Base-by-base conservation (phyloP, 2,113 vertebrate genomes). In the Forbesichthys agassizii region DNA sequence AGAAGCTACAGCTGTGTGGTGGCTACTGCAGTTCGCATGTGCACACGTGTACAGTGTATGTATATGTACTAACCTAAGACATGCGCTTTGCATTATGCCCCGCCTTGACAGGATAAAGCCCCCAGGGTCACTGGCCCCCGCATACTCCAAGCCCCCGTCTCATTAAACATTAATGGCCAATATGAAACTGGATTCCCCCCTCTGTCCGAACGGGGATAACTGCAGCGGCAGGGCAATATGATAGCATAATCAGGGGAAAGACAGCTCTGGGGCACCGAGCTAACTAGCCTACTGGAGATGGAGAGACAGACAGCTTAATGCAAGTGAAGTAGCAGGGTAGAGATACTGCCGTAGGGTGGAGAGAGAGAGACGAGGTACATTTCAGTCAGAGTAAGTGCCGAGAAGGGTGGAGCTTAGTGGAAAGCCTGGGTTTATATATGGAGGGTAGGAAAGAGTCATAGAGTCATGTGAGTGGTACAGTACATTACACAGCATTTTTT, bases 141-240 rank as follows among this genome's bases (percentile, higher is more conserved):
- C 69, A 84, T 73, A 59, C 66, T 79, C 74, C 73, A 78, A 84
- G 85, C 83, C 71, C 69, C 72, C 83, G 84, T 84, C 83, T 88
- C 80, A 66, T 89, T 84, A 90, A 89, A 88, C 86, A 88, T 90
- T 89, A 88, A 89, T 89, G 88, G 81, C 75, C 74, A 74, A 88
- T 88, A 89, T 89, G 90, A 91, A 91, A 91, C 84, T 70, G 75
- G 83, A 91, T 79, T 42, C 64, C 85, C 82, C 79, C 78, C 74
- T 57, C 20, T 64, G 77, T 80, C 66, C 42, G 76, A 85, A 76
- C 66, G 74, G 81, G 71, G 81, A 86, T 86, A 88, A 88, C 84
- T 81, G 85, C 84, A 86, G 81, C 46, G 64, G 78, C 80, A 82
- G 73, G 68, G 83, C 79, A 88, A 90, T 79, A 70, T 84, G 90